Percentiles rank a stretch among this genome's conserved stretches.
phyloP scores from a whole-genome alignment of 2,797 vertebrate genomes.

The Pitangus sulphuratus region DNA sequence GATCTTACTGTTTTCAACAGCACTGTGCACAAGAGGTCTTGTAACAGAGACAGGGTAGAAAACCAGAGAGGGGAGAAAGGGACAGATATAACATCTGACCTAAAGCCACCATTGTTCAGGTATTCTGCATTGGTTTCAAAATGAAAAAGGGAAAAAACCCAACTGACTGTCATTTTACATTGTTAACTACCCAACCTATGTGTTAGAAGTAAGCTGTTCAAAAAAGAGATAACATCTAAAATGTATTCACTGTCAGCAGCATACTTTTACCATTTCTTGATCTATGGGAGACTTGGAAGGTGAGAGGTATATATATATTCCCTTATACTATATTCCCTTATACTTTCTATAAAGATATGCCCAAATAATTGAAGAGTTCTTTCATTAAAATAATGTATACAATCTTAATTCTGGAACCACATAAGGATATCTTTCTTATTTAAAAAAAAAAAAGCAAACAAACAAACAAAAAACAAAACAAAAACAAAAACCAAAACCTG shows the following conservation, averaged over 20 bases:
- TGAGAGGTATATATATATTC: background rate
- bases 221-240: background rate
- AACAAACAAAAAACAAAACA: background rate
- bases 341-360: background rate
- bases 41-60: background rate
- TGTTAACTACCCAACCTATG: background rate
- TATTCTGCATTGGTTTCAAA: background rate
- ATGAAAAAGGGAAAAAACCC: fast-evolving
- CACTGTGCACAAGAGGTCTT: background rate
- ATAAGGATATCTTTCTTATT: background rate
- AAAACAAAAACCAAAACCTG: background rate
- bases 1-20: background rate
- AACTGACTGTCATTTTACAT: background rate
- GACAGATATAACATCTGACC: background rate
- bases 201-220: background rate
- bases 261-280: background rate
- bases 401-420: background rate
- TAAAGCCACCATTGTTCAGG: background rate
- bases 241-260: background rate
- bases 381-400: background rate
- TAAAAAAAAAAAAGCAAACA: background rate
- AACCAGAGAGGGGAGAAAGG: background rate
- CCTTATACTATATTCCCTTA: background rate
- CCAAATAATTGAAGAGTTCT: background rate
- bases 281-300: background rate